Percentiles rank a stretch among this genome's conserved stretches.
Conservation (phyloP, 1,140 invertebrate species). For the Homalodisca vitripennis region DNA sequence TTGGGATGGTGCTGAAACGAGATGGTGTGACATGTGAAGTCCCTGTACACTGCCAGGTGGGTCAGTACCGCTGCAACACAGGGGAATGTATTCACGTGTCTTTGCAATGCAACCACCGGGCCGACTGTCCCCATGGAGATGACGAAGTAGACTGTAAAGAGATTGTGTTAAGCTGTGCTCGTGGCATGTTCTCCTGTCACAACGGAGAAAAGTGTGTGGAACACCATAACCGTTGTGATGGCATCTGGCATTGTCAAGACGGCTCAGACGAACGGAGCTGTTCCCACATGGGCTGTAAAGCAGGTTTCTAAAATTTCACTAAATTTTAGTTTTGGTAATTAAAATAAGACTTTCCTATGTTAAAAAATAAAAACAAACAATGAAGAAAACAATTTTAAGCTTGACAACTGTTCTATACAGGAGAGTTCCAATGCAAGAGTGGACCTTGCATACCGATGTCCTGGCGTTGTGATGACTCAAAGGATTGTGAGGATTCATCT, state of each 20-base stretch:
- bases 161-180: constrained; percentile 45
- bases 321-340: too few relatives aligned
- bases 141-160: constrained; percentile 55
- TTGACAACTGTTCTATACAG: constrained; percentile 19
- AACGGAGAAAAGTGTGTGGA: constrained; percentile 50
- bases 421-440: constrained; percentile 51
- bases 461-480: constrained; percentile 58
- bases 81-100: constrained; percentile 42
- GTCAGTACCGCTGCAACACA: constrained; percentile 41
- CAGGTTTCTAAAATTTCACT: too few relatives aligned
- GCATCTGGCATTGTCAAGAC: constrained; percentile 50
- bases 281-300: too few relatives aligned
- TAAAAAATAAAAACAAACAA: too few relatives aligned
- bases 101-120: constrained; percentile 55
- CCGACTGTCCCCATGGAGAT: constrained; percentile 60
- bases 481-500: constrained; percentile 62
- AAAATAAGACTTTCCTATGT: too few relatives aligned
- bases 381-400: too few relatives aligned
- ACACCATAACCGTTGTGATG: constrained; percentile 36
- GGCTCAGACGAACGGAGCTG: constrained; percentile 69
- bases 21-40: constrained; percentile 54
- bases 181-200: constrained; percentile 57
- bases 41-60: constrained; percentile 35
- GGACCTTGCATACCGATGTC: constrained; percentile 54
- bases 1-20: constrained; percentile 51